Conservation (phyloP, 1,140 invertebrate genomes). For the Trissolcus basalis region DNA sequence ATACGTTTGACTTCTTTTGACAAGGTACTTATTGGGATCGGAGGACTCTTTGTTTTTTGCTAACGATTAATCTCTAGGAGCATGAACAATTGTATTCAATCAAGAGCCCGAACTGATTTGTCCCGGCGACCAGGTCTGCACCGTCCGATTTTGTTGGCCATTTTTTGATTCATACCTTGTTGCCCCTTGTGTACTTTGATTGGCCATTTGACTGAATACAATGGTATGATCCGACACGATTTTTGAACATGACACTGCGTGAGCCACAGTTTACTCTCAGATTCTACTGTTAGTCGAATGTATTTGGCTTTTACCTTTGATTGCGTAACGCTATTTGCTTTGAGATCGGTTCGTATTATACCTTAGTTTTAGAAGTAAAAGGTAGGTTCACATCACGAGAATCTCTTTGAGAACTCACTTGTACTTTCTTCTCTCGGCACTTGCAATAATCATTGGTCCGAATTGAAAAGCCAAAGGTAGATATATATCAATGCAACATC, state of each 20-base stretch:
- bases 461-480: slow-evolving; percentile 1
- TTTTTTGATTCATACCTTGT: background rate
- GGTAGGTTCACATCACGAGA: slow-evolving; percentile 70
- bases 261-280: slow-evolving; percentile 64
- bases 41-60: too few relatives aligned
- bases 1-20: background rate
- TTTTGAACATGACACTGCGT: slow-evolving; percentile 22
- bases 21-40: slow-evolving; percentile 1
- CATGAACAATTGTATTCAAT: slow-evolving; percentile 2
- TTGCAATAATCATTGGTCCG: background rate
- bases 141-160: too few relatives aligned
- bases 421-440: background rate
- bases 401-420: slow-evolving; percentile 64
- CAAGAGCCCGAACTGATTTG: background rate
- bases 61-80: too few relatives aligned
- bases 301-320: slow-evolving; percentile 76
- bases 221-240: background rate
- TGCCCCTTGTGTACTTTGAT: background rate
- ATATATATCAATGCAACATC: background rate
- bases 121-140: background rate
- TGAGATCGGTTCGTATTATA: slow-evolving; percentile 75
- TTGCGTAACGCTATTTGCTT: slow-evolving; percentile 77
- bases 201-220: slow-evolving; percentile 9
- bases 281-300: slow-evolving; percentile 74
- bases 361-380: slow-evolving; percentile 75